A percentile compares a stretch with the other conserved stretches of the same genome.
Evolutionary conservation across 2,888 invertebrate species (phyloP).

Genomic region (Caenorhabditis sinica): DNA sequence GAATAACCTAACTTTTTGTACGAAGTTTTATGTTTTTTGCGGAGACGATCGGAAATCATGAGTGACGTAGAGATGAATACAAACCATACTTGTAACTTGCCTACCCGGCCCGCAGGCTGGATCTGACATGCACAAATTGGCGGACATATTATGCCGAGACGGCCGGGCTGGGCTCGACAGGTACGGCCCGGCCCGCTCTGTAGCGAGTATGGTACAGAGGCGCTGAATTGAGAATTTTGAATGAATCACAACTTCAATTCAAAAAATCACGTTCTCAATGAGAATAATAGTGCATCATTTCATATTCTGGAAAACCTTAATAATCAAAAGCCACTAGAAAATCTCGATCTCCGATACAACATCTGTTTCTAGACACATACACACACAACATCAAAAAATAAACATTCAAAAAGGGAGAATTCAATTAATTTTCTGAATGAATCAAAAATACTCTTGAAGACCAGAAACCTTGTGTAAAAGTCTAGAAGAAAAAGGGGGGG

Average conservation of each 20-base stretch:
- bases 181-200: no score
- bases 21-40: background rate
- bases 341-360: slow-evolving; percentile 3
- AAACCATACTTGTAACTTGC: background rate
- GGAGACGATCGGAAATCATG: slow-evolving; percentile 1
- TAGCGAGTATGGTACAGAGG: no score
- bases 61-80: background rate
- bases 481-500: background rate
- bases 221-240: no score
- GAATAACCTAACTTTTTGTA: background rate
- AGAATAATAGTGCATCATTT: background rate
- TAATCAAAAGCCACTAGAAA: background rate
- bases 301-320: background rate
- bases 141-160: no score
- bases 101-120: no score
- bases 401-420: slow-evolving; percentile 11
- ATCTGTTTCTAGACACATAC: background rate
- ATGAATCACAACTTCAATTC: background rate
- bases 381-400: background rate
- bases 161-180: no score
- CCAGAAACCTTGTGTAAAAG: slow-evolving; percentile 6
- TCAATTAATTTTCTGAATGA: slow-evolving; percentile 9
- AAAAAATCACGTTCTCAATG: background rate
- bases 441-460: background rate
- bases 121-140: no score